Base-by-base conservation (phyloP, 1,140 invertebrate genomes). In the Gonioctena quinquepunctata region DNA sequence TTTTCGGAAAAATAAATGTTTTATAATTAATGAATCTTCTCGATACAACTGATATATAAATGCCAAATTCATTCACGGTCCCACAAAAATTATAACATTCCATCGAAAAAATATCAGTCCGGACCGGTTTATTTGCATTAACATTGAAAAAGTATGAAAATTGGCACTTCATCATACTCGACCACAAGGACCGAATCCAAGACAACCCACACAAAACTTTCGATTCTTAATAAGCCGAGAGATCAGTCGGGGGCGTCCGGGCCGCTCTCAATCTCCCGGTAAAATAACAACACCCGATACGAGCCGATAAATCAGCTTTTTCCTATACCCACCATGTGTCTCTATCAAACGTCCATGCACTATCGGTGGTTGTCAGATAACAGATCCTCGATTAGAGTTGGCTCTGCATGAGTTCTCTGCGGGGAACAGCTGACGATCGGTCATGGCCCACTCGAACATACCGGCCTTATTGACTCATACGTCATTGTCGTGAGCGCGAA, bases 361-460 rank as follows among this genome's bases (percentile, higher is more conserved):
- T 54, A 66, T 66, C 63, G 63, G 63, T 54, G 63, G 63, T 66
- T 74, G 75, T 76, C 76, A 76, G 76, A 78, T 78, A 78, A 78
- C 74, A 76, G 76, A 78, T 78, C 76, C 74, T 76, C 76, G 76
- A 78, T 78, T 78, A 78, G 75, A 78, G 76, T 71, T 71, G 71
- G 74, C 76, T 68, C 76, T 71, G 76, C 76, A 74, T 78, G 76
- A 54, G 76, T 61, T 73, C 76, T 26, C 76, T 64, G 71, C 75
- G 72, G 77, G 77, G 73, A 75, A 78, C 75, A 77, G 75, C 77
- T 78, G 77, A 78, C 77, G 77, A 78, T 78, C 77, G 77, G 77
- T 78, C 77, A 78, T 76, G 75, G 77, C 77, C 77, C 77, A 78
- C 77, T 78, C 77, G 73, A 76, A 77, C 76, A 74, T 76, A 59